phyloP scores from a whole-genome alignment of 2,888 invertebrate genomes.

The Tiphia femorata region DNA sequence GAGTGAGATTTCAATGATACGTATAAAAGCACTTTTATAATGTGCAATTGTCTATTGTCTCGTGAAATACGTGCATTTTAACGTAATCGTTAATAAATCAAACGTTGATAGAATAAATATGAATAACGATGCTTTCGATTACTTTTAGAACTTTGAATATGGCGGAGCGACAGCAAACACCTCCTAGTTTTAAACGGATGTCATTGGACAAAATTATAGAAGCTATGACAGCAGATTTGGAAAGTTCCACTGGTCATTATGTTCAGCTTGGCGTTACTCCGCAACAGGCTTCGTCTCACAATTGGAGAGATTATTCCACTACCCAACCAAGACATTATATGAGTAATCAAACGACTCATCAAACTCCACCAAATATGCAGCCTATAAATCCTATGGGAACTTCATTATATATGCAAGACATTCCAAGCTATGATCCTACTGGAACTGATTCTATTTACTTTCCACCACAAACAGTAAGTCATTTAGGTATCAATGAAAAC shows the following conservation, averaged over 20 bases:
- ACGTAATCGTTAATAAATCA: neutral
- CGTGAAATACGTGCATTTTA: neutral
- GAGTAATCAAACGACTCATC: constrained; percentile 40
- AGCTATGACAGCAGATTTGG: constrained; percentile 74
- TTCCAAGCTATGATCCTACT: constrained; percentile 46
- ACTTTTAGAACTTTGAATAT: constrained; percentile 42
- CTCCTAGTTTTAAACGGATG: constrained; percentile 58
- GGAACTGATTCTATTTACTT: constrained; percentile 58
- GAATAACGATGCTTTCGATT: no score
- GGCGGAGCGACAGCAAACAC: constrained; percentile 55
- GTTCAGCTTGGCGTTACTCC: constrained; percentile 71
- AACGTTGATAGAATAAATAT: no score
- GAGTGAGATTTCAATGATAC: no score
- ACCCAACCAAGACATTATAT: constrained; percentile 54
- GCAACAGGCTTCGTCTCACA: constrained; percentile 56
- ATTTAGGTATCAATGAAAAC: constrained; percentile 62
- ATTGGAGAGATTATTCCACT: constrained; percentile 62
- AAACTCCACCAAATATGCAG: constrained; percentile 29
- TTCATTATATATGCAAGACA: constrained; percentile 55
- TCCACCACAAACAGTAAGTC: constrained; percentile 59
- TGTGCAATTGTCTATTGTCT: neutral
- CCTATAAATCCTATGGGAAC: constrained; percentile 44
- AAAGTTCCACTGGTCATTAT: constrained; percentile 73
- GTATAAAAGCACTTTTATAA: neutral
- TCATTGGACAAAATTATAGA: constrained; percentile 73